phyloP scores from a whole-genome alignment of 2,113 vertebrate genomes.

The Hystrix brachyura region DNA sequence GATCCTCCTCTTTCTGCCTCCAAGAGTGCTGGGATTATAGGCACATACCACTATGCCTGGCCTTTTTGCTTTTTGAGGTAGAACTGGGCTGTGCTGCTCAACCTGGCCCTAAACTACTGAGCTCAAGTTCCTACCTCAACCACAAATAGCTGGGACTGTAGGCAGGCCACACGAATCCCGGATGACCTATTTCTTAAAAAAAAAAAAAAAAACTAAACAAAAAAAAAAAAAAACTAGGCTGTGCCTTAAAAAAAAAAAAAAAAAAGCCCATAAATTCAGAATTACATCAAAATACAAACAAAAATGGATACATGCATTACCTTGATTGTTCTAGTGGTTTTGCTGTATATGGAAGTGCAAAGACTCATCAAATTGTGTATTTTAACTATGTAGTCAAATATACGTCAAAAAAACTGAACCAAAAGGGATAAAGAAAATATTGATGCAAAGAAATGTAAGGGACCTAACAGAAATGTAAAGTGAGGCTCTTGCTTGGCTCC shows the following conservation, averaged over 20 bases:
- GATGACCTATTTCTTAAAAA: neutral
- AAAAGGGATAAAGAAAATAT: neutral
- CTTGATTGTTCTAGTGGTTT: neutral
- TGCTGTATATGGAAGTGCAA: neutral
- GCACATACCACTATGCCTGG: neutral
- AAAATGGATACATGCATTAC: neutral
- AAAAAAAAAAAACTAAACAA: neutral
- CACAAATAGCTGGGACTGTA: neutral
- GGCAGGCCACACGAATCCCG: neutral
- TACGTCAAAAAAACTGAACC: neutral
- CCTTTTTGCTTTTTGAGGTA: neutral
- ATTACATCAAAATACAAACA: neutral
- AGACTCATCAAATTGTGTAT: neutral
- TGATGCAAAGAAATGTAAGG: neutral
- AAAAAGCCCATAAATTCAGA: neutral
- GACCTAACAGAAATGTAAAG: neutral
- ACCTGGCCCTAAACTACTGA: neutral
- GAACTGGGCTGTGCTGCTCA: neutral
- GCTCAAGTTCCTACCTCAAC: neutral
- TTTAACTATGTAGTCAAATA: neutral
- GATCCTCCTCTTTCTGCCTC: neutral
- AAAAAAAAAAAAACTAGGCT: no score
- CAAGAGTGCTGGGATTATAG: neutral
- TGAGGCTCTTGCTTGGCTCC: neutral
- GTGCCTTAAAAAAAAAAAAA: no score